Evolutionary conservation across 1,140 invertebrate genomes (phyloP).

Genomic region (Whitmania pigra): DNA sequence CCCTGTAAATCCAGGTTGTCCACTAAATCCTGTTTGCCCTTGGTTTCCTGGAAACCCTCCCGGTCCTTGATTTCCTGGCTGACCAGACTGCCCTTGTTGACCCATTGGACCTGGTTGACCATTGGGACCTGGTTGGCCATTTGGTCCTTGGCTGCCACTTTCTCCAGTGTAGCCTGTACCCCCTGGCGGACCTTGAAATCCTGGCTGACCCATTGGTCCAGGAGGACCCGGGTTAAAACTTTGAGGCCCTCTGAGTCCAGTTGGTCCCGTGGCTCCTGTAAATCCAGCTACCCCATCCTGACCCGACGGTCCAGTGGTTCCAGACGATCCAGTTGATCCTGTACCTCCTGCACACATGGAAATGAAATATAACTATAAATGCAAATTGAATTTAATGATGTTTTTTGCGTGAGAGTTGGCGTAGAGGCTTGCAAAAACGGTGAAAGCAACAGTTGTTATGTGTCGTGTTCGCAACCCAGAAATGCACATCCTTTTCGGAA

Average conservation of each 20-base stretch:
- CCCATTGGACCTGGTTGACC: constrained; percentile 29
- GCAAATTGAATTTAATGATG: too few species aligned
- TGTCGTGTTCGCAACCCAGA: too few species aligned
- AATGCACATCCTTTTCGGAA: too few species aligned
- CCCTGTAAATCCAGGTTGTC: not conserved
- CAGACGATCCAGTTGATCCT: too few species aligned
- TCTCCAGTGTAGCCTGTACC: constrained; percentile 33
- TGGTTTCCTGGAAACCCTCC: not conserved
- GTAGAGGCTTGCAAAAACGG: too few species aligned
- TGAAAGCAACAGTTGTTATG: too few species aligned
- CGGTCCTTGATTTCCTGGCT: constrained; percentile 31
- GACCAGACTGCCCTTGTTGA: constrained; percentile 35
- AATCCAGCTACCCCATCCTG: constrained; percentile 62
- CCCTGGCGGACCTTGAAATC: constrained; percentile 37
- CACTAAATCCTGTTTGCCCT: not conserved
- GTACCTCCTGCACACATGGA: too few species aligned
- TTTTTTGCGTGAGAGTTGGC: too few species aligned
- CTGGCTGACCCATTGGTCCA: constrained; percentile 11
- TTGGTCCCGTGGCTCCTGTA: constrained; percentile 32
- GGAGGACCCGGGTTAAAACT: constrained; percentile 32
- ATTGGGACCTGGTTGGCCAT: constrained; percentile 45
- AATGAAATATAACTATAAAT: too few species aligned
- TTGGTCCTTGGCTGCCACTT: constrained; percentile 40
- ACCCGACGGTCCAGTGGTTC: constrained; percentile 56
- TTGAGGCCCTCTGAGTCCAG: constrained; percentile 45